Evolutionary conservation across 2,797 vertebrate species (phyloP), one percentile per base, ranked within the genome.

Genomic region (Octomys mimax): DNA sequence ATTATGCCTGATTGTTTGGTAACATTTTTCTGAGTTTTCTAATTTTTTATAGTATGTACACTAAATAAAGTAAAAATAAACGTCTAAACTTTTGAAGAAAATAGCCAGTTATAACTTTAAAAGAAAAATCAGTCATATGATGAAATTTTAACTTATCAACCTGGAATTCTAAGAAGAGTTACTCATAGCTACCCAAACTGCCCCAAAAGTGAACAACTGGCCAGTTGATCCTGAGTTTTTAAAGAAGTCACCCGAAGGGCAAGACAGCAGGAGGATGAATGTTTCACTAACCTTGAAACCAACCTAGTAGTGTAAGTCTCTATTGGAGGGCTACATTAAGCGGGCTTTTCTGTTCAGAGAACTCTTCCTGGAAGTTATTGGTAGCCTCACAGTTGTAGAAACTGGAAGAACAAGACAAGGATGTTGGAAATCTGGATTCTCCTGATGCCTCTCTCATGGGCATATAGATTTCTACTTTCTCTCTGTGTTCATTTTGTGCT

Each of bases 51-150:
- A 59, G n/a, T 64, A 80, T 81, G 22, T 24, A 66, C 52, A 42
- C 2, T 73, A 42, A 26, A 6, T 36, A 68, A 96, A 92, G 68
- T 78, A 71, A 92, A 93, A 52, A 19, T 36, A 70, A 59, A 87
- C 77, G 46, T 88, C n/a, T 92, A 77, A 88, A 88, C 36, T 18
- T 88, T 95, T 36, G 54, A 66, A 68, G 24, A 89, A 94, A 92
- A 22, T 75, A 71, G 28, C 31, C 75, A 22, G 18, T 94, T 91
- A 16, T 93, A 75, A 79, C 1, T 78, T 89, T 88, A 71, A 46
- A 93, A 93, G 52, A 39, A 61, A 59, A 54, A 28, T 26, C 18
- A 81, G 21, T 39, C 33, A 73, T 70, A 1, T 80, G 68, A 93
- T 33, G 21, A 19, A 91, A 90, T 70, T 91, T 82, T 97, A 83